Conservation (phyloP, 1,140 invertebrate species). For the Chlorops oryzae region DNA sequence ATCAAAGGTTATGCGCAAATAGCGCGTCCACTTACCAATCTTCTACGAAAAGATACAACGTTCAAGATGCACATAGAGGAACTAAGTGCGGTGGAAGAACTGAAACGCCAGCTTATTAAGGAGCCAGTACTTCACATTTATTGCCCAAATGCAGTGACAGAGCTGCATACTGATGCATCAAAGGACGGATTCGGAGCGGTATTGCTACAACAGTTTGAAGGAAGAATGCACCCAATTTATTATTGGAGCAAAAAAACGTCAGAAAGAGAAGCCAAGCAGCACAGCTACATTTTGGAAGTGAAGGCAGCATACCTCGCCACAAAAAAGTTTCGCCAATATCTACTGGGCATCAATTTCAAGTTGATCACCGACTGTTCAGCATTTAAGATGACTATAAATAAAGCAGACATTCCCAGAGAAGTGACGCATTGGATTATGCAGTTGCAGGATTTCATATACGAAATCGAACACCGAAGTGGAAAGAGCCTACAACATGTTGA, state of each 20-base stretch:
- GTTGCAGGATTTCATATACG: no score
- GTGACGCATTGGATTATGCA: slow-evolving; percentile 28
- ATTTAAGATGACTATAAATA: slow-evolving; percentile 31
- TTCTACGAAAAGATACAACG: no score
- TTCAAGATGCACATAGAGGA: no score
- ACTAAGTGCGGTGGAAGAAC: no score
- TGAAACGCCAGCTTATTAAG: no score
- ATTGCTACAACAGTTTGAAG: slow-evolving; percentile 17
- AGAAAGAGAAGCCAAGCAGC: slow-evolving; percentile 40
- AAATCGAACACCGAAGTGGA: no score
- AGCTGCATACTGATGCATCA: slow-evolving; percentile 5
- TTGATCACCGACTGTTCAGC: slow-evolving; percentile 31
- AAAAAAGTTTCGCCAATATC: slow-evolving; percentile 23
- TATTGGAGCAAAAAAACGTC: slow-evolving; percentile 37
- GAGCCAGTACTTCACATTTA: no score
- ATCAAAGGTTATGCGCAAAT: no score
- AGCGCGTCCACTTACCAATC: no score
- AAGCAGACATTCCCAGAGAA: slow-evolving; percentile 23
- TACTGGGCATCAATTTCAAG: slow-evolving; percentile 13
- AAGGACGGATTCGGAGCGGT: slow-evolving; percentile 22
- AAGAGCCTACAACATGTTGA: slow-evolving; percentile 44
- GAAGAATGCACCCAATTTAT: slow-evolving; percentile 14
- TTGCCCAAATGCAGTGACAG: slow-evolving; percentile 1
- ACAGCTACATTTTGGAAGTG: slow-evolving; percentile 31
- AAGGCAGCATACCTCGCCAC: slow-evolving; percentile 21